Percentiles rank a stretch among this genome's conserved stretches.
These are phyloP conservation scores for Anas platyrhynchos DNA, from an alignment of 2,113 vertebrate species.

Conservation along the genomic window DNA sequence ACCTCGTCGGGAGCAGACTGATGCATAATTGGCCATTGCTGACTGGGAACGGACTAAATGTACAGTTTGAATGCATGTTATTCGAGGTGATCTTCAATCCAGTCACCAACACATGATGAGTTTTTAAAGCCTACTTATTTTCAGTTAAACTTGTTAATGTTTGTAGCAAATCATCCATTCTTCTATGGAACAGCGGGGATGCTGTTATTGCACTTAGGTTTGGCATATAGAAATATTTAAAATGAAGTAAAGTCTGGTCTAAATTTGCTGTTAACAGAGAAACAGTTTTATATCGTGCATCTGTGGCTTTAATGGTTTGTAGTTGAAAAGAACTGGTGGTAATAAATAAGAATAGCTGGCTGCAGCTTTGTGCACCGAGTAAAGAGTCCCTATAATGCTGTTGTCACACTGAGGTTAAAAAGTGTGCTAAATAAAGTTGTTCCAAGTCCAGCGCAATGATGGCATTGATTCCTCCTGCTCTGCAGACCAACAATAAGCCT, in stretches of 20 bases:
- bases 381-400: not conserved
- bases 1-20: not conserved
- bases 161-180: not conserved
- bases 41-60: not conserved
- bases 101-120: not conserved
- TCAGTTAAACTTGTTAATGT: not conserved
- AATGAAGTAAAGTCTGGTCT: not conserved
- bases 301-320: not conserved
- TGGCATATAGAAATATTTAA: not conserved
- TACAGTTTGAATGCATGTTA: not conserved
- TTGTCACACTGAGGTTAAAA: not conserved
- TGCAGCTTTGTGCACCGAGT: not conserved
- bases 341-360: not conserved
- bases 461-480: slow-evolving; percentile 19
- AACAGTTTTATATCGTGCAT: not conserved
- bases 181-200: not conserved
- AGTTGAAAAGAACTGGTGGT: not conserved
- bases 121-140: not conserved
- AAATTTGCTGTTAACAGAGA: not conserved
- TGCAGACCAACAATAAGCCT: slow-evolving; percentile 44
- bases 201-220: not conserved
- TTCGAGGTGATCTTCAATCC: not conserved
- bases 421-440: slow-evolving; percentile 45
- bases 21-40: not conserved
- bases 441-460: not conserved